Base-by-base conservation (phyloP, 35 echinoderm and acorn worm species). In the Acanthaster planci region DNA sequence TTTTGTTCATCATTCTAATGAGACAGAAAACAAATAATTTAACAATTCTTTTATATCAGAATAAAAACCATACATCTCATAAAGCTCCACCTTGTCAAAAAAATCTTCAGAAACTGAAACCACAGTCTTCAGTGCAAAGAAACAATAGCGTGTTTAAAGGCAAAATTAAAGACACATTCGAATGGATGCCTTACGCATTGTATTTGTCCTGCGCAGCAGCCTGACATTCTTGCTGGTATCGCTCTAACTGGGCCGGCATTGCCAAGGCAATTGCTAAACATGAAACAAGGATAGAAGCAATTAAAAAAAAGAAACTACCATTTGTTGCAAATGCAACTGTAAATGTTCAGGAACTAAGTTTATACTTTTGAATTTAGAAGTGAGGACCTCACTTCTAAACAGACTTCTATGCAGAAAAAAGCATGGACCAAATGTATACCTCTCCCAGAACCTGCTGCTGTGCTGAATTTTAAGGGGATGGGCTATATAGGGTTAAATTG, bases 221-320 rank as follows among this genome's bases (percentile, higher is more conserved):
- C 76, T 89, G 80, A 52, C 85, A 91, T 86, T 97, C 93, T 77
- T 85, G 53, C 77, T 86, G 81, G 52, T 92, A 92, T 76, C 90
- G 42, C 55, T 83, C 56, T 18, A 89, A 17, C 60, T 92, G 89
- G n/a, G 51, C 82, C 57, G 93, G 93, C 93, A 97, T 91, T 21
- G 88, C 86, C 32, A 55, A 40, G 85, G 85, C 67, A 64, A 97
- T 84, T 76, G 89, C 93, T 97, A 37, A 81, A 34, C 60, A 60
- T 22, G 40, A n/a, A 78, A 76, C 52, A 39, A 78, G 26, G 40
- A 26, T 1, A 84, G 55, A 58, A 34, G 0, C 18, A 27, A 27
- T 27, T 27, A 3, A 7, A 27, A 27, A 67, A 18, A 35, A 67
- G n/a, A n/a, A n/a, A n/a, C n/a, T n/a, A 67, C 32, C 32, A 67